Evolutionary conservation across 2,888 invertebrate species (phyloP), one percentile per base, ranked within the genome.

Genomic region (Mechanitis messenoides): DNA sequence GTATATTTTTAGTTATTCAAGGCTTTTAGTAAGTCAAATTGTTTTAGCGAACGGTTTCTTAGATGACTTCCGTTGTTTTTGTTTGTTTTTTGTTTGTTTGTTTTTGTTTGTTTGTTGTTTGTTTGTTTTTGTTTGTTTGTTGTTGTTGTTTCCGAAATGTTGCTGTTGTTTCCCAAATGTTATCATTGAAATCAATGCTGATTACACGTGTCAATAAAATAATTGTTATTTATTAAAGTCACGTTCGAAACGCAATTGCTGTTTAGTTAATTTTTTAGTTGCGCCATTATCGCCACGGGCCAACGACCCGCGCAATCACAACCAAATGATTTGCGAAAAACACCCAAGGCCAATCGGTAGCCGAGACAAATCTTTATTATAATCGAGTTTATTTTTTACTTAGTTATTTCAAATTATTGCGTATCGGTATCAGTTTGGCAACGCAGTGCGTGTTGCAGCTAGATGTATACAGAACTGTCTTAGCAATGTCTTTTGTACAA

Each of bases 321-420:
- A 78, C 76, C 70, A 66, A 68, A 69, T 73, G 66, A 69, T 84
- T 84, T 80, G 83, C 84, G 84, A 85, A 85, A 80, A 77, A 72
- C 64, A 70, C 66, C 72, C 85, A 87, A 87, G 88, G 88, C 79
- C 82, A 69, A 76, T 81, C 78, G 79, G 78, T 72, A 74, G 79
- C 78, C 84, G 87, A 82, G 79, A 84, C 88, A 82, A 88, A 88
- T 88, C 81, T 81, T 80, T 79, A 79, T 77, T 77, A 84, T 82
- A 80, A 80, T 79, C 80, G 70, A 77, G 72, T 71, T 71, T 74
- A 78, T 79, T 76, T 74, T 74, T 72, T 70, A 67, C 66, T 53
- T 55, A 55, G 63, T 64, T 75, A 73, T 80, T 76, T 81, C 82
- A 77, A 76, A 63, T 64, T 64, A 61, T 84, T 84, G 84, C 85